Evolutionary conservation across 2,888 invertebrate species (phyloP), one percentile per base, ranked within the genome.

Genomic region (Eristalis tenax): DNA sequence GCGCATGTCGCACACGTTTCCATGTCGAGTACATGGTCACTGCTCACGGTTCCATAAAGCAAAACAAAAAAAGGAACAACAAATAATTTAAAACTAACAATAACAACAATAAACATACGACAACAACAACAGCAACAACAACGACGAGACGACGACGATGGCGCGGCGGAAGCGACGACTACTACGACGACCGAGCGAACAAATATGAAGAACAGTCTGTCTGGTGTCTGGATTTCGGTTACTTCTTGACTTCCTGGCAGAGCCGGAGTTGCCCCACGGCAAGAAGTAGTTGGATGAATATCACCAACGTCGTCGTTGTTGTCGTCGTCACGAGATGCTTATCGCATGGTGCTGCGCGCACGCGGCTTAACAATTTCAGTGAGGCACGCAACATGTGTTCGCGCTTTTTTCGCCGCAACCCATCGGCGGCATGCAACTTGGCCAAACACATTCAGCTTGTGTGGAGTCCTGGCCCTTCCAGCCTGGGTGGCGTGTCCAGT

Each of bases 311-410:
- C 85, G 77, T 86, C 85, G 85, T 81, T 81, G 74, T 81, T 63
- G 74, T 82, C 70, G 76, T 76, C 76, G 81, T 78, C 82, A 86
- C 86, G 86, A 86, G 86, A 86, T 86, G 66, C 66, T 86, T 86
- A 86, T 86, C 82, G 86, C 82, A 78, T 78, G 86, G 86, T 86
- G 73, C 74, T 78, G 82, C 82, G 76, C 76, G 82, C 86, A 86
- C 86, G 86, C 86, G 86, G 86, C 79, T 86, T 86, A 86, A 70
- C 86, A 86, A 83, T 82, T 86, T 82, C 75, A 75, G 64, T 70
- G 82, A 86, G 71, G 78, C 82, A 86, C 86, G 86, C 86, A 86
- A 86, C 86, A 83, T 86, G 78, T 86, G 86, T 83, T 83, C 64
- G 82, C 82, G 78, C 70, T 78, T 82, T 78, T 82, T 86, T 68